Percentiles rank a stretch among this genome's conserved stretches.
phyloP scores from a whole-genome alignment of 2,797 vertebrate genomes.

The Lacerta agilis region DNA sequence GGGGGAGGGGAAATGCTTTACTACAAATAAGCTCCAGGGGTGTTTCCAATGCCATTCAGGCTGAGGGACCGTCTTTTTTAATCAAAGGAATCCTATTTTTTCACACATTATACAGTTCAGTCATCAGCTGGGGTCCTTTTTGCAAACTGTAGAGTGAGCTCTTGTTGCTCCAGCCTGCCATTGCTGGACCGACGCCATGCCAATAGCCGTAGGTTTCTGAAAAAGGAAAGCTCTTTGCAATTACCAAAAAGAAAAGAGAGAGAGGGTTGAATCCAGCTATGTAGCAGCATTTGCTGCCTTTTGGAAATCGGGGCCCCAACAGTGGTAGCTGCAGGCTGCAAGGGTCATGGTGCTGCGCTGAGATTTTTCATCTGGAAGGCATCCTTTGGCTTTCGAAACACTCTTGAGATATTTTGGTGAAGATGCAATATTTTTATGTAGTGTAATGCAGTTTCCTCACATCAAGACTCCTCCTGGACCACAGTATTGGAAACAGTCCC shows the following conservation, averaged over 20 bases:
- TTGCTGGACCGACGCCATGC: neutral
- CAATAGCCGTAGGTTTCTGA: neutral
- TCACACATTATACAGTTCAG: slow-evolving; percentile 71
- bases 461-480: slow-evolving; percentile 53
- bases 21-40: slow-evolving; percentile 74
- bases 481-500: slow-evolving; percentile 58
- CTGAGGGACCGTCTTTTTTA: slow-evolving; percentile 73
- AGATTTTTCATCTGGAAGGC: slow-evolving; percentile 48
- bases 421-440: slow-evolving; percentile 82
- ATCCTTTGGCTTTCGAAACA: slow-evolving; percentile 64
- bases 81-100: slow-evolving; percentile 81
- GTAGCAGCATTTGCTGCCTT: neutral
- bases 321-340: slow-evolving; percentile 39
- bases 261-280: neutral
- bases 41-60: slow-evolving; percentile 58
- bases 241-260: neutral
- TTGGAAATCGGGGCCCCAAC: slow-evolving; percentile 1
- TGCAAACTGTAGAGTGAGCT: slow-evolving; percentile 32
- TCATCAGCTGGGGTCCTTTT: slow-evolving; percentile 61
- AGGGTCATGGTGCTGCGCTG: slow-evolving; percentile 40
- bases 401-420: slow-evolving; percentile 75
- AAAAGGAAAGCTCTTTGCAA: neutral
- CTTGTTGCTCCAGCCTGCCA: slow-evolving; percentile 32
- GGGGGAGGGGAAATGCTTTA: slow-evolving; percentile 72
- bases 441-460: slow-evolving; percentile 73